Conservation (phyloP, 2,113 vertebrate species). For the Microtus pennsylvanicus region DNA sequence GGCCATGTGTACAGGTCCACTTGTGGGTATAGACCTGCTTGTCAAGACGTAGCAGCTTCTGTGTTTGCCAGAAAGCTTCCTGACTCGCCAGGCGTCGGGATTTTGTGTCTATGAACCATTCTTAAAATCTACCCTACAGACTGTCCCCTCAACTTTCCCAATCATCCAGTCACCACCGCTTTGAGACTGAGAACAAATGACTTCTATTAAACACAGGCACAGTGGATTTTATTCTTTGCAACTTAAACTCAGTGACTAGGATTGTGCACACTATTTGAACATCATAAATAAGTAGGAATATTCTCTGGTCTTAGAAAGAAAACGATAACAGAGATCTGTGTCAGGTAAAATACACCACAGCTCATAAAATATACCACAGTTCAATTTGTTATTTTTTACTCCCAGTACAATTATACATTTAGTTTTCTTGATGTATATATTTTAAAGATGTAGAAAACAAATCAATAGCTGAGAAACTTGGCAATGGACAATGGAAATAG, state of each 20-base stretch:
- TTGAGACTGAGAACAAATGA: background rate
- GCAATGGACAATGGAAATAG: conserved; percentile 19
- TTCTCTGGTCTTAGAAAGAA: conserved; percentile 26
- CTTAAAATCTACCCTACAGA: background rate
- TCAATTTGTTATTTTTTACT: conserved; percentile 41
- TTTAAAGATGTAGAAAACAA: conserved; percentile 49
- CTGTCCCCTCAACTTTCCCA: background rate
- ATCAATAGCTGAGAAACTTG: conserved; percentile 23
- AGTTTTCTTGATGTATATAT: background rate
- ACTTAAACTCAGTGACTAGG: background rate
- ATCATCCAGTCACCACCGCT: background rate
- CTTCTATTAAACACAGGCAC: background rate
- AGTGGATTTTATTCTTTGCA: conserved; percentile 26
- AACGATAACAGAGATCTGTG: background rate
- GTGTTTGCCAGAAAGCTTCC: background rate
- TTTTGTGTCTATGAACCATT: background rate
- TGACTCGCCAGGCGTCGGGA: background rate
- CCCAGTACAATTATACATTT: conserved; percentile 21
- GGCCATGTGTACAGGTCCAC: too few species aligned
- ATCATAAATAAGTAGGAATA: conserved; percentile 38
- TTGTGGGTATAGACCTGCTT: background rate
- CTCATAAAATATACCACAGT: background rate
- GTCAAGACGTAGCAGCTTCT: background rate
- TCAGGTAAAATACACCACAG: background rate
- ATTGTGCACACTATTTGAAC: conserved; percentile 9